phyloP scores from a whole-genome alignment of 2,888 invertebrate genomes.

The Ptychoptera albimana region DNA sequence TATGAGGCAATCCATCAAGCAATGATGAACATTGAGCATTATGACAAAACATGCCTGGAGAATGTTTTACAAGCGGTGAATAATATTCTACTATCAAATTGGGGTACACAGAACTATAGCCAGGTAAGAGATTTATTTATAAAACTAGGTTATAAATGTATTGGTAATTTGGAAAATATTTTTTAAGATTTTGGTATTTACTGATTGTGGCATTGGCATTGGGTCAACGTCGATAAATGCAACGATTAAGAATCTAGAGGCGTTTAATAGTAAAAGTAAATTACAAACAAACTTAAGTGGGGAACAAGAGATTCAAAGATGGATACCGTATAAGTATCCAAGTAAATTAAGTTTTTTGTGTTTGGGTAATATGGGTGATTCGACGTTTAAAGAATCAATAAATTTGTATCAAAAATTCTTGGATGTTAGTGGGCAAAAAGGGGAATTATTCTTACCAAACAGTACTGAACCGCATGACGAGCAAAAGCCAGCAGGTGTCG shows the following conservation, averaged over 20 bases:
- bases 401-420: conserved; percentile 56
- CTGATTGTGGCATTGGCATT: conserved; percentile 58
- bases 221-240: conserved; percentile 46
- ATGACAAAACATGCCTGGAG: conserved; percentile 75
- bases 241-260: conserved; percentile 33
- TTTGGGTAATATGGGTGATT: conserved; percentile 46
- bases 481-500: conserved; percentile 4
- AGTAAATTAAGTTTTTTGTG: conserved; percentile 66
- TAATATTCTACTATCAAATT: conserved; percentile 65
- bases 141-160: conserved; percentile 1
- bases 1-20: conserved; percentile 64
- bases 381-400: conserved; percentile 30
- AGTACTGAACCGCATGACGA: conserved; percentile 17
- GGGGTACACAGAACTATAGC: conserved; percentile 76
- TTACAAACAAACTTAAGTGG: not conserved
- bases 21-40: conserved; percentile 60
- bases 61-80: conserved; percentile 64
- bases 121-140: conserved; percentile 33
- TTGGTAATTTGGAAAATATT: conserved; percentile 7
- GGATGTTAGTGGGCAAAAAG: conserved; percentile 55
- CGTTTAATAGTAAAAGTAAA: conserved; percentile 19
- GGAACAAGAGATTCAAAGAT: conserved; percentile 32
- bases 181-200: conserved; percentile 47
- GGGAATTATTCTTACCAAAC: conserved; percentile 42
- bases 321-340: conserved; percentile 64